Evolutionary conservation across 2,888 invertebrate genomes (phyloP), one percentile per base, ranked within the genome.

Genomic region (Loripinus fragilis): DNA sequence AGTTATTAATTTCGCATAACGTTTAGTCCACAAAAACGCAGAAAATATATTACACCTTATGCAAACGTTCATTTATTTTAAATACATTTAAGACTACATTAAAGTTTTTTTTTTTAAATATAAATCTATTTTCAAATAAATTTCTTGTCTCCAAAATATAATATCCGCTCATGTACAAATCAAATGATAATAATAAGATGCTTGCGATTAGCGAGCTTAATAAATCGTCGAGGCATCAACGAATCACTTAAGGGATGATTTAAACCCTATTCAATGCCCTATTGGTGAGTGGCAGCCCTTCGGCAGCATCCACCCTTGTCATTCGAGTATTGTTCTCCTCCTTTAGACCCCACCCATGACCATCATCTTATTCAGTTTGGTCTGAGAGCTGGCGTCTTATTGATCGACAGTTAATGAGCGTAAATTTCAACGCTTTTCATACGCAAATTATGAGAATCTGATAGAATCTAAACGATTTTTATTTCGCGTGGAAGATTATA

Each of bases 391-490:
- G 25, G 25, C 10, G 25, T 28, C 25, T 28, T 55, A 55, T 55
- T 55, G 55, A 55, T 55, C 28, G 55, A 23, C 23, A 23, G 12
- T 28, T 25, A 55, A 55, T 55, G 25, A 55, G 55, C 55, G 55
- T 55, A 55, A 55, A 55, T 55, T 55, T 55, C 23, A 8, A 55
- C 23, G 69, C 74, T 69, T 78, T 76, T 83, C 80, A 85, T 87
- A 85, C 80, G 85, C 76, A 85, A 87, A 87, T 83, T 81, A 86
- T 81, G 85, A 55, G 85, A 80, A 35, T 70, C 65, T 73, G 68
- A 42, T 69, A 33, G 64, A 69, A 69, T 55, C 55, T 67, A 66
- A 76, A 71, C 66, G 60, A 71, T 12, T 41, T 76, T 76, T 74
- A 71, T 68, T 41, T 45, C 35, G 55, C 55, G n/a, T 55, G 7